A percentile compares a stretch with the other conserved stretches of the same genome.
phyloP scores from a whole-genome alignment of 2,797 vertebrate genomes.

The Lepus townsendii region DNA sequence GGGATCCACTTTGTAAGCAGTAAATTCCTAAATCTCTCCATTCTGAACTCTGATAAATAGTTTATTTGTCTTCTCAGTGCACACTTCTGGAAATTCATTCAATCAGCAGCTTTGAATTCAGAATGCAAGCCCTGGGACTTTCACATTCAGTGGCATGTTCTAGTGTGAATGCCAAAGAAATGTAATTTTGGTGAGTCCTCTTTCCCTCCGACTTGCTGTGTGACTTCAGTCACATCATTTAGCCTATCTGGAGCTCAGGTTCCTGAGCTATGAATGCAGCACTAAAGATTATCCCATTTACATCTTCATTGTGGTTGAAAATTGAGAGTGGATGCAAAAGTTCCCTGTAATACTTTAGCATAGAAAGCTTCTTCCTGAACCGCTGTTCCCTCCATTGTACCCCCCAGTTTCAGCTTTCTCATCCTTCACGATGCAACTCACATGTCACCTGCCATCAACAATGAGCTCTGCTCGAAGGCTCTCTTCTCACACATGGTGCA shows the following conservation, averaged over 20 bases:
- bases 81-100: background rate
- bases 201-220: background rate
- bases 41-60: background rate
- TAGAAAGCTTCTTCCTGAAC: background rate
- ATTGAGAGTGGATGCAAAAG: background rate
- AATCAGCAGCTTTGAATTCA: too few relatives aligned
- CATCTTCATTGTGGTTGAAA: background rate
- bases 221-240: background rate
- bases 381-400: background rate
- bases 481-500: background rate
- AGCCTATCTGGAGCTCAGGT: background rate
- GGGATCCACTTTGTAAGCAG: background rate
- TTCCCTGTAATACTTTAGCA: background rate
- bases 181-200: background rate
- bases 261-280: background rate
- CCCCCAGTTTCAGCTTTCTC: background rate
- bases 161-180: background rate
- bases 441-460: background rate
- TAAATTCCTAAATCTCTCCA: constrained; percentile 18
- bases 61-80: background rate
- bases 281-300: background rate
- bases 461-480: background rate
- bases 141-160: background rate
- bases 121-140: background rate
- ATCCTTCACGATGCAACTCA: background rate